These are phyloP conservation scores for Natator depressus DNA, from an alignment of 2,113 vertebrate genomes.

Conservation along the genomic window DNA sequence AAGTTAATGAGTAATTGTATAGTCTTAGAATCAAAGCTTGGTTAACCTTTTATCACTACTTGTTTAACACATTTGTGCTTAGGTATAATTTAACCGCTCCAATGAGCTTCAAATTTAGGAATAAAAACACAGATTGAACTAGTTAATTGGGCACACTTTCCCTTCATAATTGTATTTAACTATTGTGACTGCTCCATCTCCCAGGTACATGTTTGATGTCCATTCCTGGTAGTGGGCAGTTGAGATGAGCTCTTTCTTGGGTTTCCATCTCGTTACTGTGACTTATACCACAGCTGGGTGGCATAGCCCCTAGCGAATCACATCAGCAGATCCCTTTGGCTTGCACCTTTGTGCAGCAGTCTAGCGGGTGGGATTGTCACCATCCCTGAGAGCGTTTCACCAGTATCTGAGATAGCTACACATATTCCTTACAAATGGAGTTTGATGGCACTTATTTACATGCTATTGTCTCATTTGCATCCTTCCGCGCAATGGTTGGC, in stretches of 20 bases:
- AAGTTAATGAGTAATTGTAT: background rate
- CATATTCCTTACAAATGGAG: background rate
- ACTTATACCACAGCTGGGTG: background rate
- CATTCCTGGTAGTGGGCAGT: background rate
- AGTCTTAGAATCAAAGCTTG: background rate
- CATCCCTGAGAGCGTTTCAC: background rate
- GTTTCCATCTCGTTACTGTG: background rate
- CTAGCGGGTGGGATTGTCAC: background rate
- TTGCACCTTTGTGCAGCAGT: background rate
- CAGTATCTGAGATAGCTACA: background rate
- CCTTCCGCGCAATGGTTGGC: background rate
- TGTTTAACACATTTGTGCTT: background rate
- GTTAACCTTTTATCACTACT: background rate
- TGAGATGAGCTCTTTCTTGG: fast-evolving
- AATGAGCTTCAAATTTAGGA: too few relatives aligned
- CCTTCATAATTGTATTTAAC: too few relatives aligned
- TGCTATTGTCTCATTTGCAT: background rate
- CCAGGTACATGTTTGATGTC: fast-evolving
- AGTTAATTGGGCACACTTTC: too few relatives aligned
- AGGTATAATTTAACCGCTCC: too few relatives aligned
- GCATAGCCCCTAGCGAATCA: background rate
- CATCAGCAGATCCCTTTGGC: background rate
- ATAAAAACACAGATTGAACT: too few relatives aligned
- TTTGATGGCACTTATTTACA: background rate
- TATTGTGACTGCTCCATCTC: background rate